A percentile compares a stretch with the other conserved stretches of the same genome.
phyloP scores from a whole-genome alignment of 2,888 invertebrate species.

The Cheilosia urbana region DNA sequence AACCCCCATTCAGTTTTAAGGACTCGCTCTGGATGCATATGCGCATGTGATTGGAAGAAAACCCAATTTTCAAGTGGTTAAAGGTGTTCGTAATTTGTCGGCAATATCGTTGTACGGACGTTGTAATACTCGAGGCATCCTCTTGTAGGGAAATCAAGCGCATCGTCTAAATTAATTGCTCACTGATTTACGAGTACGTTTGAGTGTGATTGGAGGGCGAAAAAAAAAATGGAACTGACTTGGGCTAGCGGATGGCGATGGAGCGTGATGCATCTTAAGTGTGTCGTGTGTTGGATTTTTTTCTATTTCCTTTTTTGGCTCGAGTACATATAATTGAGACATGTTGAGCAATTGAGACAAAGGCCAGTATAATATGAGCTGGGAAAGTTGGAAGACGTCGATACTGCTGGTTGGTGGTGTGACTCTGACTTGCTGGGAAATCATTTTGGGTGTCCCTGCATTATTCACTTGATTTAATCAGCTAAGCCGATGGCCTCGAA shows the following conservation, averaged over 20 bases:
- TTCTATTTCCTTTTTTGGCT: not conserved
- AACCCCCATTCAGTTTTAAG: constrained; percentile 41
- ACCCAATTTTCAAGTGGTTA: constrained; percentile 59
- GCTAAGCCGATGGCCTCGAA: no score
- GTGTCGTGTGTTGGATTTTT: constrained; percentile 54
- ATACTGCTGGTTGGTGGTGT: no score
- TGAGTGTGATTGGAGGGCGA: constrained; percentile 17
- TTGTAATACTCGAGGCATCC: constrained; percentile 26
- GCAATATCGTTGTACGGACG: constrained; percentile 30
- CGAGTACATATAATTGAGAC: constrained; percentile 26
- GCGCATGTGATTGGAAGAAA: constrained; percentile 5
- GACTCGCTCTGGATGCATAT: constrained; percentile 25
- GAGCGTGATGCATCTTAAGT: constrained; percentile 70
- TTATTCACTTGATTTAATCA: no score
- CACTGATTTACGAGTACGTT: constrained; percentile 67
- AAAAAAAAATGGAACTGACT: not conserved
- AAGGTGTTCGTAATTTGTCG: constrained; percentile 73
- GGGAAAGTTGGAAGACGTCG: not conserved
- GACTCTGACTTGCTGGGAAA: not conserved
- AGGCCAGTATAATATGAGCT: constrained; percentile 14
- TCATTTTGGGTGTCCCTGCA: no score
- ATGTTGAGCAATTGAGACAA: not conserved
- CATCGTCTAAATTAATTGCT: constrained; percentile 73
- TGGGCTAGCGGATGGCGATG: constrained; percentile 34
- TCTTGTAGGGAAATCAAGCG: constrained; percentile 69